Evolutionary conservation across 1,140 invertebrate species (phyloP).

Genomic region (Anadara kagoshimensis): DNA sequence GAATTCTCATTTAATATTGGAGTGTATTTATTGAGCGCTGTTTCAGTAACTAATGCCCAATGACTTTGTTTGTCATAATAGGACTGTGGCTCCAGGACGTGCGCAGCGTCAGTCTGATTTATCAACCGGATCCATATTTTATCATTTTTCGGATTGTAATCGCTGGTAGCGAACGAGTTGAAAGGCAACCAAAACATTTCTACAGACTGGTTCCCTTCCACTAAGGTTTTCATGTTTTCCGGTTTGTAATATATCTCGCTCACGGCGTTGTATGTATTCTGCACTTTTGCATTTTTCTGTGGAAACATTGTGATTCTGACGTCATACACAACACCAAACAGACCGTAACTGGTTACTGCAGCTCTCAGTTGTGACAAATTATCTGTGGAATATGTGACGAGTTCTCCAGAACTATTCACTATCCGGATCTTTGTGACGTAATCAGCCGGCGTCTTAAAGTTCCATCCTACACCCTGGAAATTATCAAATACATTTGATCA

Average conservation of each 20-base stretch:
- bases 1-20: conserved; percentile 3
- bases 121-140: conserved; percentile 16
- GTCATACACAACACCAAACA: conserved; percentile 27
- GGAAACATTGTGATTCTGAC: conserved; percentile 14
- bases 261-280: conserved; percentile 11
- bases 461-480: conserved; percentile 6
- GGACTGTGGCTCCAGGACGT: not conserved
- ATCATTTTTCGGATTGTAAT: conserved; percentile 25
- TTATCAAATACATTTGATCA: not conserved
- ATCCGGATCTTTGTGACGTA: conserved; percentile 8
- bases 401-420: conserved; percentile 6
- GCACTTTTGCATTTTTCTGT: conserved; percentile 10
- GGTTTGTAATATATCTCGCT: conserved; percentile 15
- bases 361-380: conserved; percentile 8
- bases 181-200: conserved; percentile 32
- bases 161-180: conserved; percentile 11
- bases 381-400: not conserved
- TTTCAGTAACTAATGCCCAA: conserved; percentile 8
- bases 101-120: conserved; percentile 1
- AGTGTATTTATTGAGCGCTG: not conserved
- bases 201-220: conserved; percentile 19
- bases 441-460: not conserved
- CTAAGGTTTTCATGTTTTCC: conserved; percentile 11
- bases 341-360: conserved; percentile 5
- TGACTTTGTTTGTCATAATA: conserved; percentile 9